phyloP scores from a whole-genome alignment of 2,888 invertebrate species.

The Dryadula phaetusa region DNA sequence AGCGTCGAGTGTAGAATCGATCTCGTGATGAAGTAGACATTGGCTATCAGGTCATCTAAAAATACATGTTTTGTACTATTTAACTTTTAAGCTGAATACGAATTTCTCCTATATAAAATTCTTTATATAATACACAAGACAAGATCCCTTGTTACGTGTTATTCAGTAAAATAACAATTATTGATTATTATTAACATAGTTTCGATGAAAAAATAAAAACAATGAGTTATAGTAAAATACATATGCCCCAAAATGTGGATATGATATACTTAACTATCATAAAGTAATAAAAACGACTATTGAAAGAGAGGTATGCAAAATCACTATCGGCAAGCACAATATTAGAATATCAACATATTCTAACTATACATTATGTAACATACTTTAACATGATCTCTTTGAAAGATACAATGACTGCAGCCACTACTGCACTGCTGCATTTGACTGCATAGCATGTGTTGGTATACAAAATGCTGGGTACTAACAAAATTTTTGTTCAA shows the following conservation, averaged over 20 bases:
- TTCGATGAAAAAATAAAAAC: no score
- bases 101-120: not conserved
- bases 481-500: slow-evolving; percentile 11
- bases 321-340: not conserved
- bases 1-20: slow-evolving; percentile 41
- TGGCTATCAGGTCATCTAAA: slow-evolving; percentile 38
- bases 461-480: not conserved
- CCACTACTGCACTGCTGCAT: slow-evolving; percentile 25
- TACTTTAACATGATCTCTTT: slow-evolving; percentile 17
- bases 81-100: slow-evolving; percentile 8
- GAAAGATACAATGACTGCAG: slow-evolving; percentile 25
- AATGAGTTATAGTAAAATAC: no score
- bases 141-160: not conserved
- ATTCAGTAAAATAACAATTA: no score
- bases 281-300: no score
- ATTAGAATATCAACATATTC: not conserved
- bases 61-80: slow-evolving; percentile 27
- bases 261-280: no score
- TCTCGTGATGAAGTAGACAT: slow-evolving; percentile 54
- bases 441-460: slow-evolving; percentile 12
- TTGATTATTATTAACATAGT: no score
- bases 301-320: no score
- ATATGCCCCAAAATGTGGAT: no score
- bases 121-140: not conserved
- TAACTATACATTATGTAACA: slow-evolving; percentile 18